phyloP scores from a whole-genome alignment of 1,140 invertebrate species.

The Condylostylus longicornis region DNA sequence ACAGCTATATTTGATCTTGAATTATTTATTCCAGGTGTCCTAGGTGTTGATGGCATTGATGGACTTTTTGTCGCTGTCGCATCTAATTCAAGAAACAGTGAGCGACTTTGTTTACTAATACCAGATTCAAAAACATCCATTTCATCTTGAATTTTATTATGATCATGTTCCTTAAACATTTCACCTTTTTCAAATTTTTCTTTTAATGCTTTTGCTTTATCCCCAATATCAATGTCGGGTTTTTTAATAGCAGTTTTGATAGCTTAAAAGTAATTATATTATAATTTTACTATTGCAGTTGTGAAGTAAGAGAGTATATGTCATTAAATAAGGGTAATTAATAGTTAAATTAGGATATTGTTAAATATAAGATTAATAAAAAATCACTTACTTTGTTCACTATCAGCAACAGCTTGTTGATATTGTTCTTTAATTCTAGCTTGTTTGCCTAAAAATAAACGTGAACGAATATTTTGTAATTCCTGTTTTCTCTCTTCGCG shows the following conservation, averaged over 20 bases:
- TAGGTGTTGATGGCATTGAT: constrained; percentile 26
- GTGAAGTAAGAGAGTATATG: background rate
- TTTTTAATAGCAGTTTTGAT: constrained; percentile 46
- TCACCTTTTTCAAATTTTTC: constrained; percentile 73
- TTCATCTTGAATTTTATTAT: constrained; percentile 41
- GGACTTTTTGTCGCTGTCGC: constrained; percentile 40
- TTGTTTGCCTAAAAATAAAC: constrained; percentile 74
- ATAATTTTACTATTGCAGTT: background rate
- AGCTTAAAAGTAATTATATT: constrained; percentile 21
- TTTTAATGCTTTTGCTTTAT: constrained; percentile 55
- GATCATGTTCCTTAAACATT: constrained; percentile 48
- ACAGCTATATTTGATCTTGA: background rate
- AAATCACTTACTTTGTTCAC: constrained; percentile 37
- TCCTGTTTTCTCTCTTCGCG: constrained; percentile 75
- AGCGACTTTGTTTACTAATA: constrained; percentile 73
- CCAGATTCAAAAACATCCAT: constrained; percentile 68
- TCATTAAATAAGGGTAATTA: background rate
- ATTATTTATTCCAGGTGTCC: background rate
- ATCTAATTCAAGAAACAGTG: constrained; percentile 72
- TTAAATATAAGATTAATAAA: too few species aligned
- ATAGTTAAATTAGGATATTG: too few species aligned
- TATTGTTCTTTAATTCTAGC: constrained; percentile 83
- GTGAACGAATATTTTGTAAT: constrained; percentile 66
- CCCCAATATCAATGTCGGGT: constrained; percentile 39
- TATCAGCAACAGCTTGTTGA: constrained; percentile 73